Conservation (phyloP, 2,797 vertebrate genomes). For the Graptemys geographica region DNA sequence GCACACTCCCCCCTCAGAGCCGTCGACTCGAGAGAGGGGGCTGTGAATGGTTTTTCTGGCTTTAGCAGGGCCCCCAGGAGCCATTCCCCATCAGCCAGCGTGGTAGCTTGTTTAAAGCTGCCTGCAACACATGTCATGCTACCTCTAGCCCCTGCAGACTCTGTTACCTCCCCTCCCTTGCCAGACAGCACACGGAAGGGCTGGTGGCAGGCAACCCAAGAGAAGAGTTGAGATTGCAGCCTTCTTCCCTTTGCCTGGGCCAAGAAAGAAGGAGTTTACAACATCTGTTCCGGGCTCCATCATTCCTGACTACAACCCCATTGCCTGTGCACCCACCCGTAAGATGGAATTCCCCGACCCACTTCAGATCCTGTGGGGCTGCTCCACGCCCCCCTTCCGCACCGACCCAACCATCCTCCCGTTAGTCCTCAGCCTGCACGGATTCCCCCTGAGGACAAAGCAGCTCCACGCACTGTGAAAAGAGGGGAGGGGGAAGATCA, state of each 20-base stretch:
- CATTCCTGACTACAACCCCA: conserved; percentile 22
- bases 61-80: background rate
- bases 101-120: background rate
- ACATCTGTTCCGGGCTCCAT: conserved; percentile 29
- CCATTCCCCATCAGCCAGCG: background rate
- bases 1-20: background rate
- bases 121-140: background rate
- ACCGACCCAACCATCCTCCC: background rate
- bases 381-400: background rate
- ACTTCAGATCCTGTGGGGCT: background rate
- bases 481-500: background rate
- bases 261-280: background rate
- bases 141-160: background rate
- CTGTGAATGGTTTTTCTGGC: background rate
- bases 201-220: background rate
- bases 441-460: conserved; percentile 35
- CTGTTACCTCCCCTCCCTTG: background rate
- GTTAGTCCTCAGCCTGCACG: conserved; percentile 38
- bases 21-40: background rate
- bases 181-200: background rate
- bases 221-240: background rate
- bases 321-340: conserved; percentile 45
- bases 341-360: conserved; percentile 47
- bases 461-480: conserved; percentile 12
- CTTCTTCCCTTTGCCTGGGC: background rate